Conservation (phyloP, 2,888 invertebrate genomes). For the Cinara cedri region DNA sequence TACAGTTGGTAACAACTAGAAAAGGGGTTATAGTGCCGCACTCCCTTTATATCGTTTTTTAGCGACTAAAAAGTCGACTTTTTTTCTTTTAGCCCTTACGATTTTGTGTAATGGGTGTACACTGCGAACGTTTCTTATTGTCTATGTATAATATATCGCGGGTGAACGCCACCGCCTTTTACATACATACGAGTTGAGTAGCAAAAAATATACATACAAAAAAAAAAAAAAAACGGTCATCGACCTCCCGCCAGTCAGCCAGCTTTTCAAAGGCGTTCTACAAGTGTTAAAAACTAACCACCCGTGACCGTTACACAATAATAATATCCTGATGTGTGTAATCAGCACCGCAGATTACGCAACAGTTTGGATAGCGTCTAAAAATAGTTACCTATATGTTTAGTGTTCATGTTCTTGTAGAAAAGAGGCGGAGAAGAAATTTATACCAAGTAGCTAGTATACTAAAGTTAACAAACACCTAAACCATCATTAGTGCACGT, state of each 20-base stretch:
- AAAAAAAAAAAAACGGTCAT: constrained; percentile 51
- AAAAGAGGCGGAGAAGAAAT: background rate
- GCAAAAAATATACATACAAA: too few species aligned
- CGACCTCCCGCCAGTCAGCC: constrained; percentile 46
- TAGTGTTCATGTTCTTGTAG: background rate
- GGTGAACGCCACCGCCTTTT: background rate
- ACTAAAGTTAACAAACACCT: too few species aligned
- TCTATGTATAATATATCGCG: constrained; percentile 5
- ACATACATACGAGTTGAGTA: background rate
- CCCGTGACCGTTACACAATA: constrained; percentile 50
- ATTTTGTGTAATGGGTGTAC: background rate
- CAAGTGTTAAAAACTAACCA: constrained; percentile 56
- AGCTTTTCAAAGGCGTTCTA: constrained; percentile 45
- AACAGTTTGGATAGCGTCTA: constrained; percentile 41
- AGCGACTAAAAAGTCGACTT: constrained; percentile 7
- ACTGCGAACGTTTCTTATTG: constrained; percentile 33
- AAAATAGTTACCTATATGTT: background rate
- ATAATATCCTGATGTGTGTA: background rate
- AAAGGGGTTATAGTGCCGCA: constrained; percentile 21
- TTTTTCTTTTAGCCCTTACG: constrained; percentile 17
- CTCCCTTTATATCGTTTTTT: constrained; percentile 35
- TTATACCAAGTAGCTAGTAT: too few species aligned
- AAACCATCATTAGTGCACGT: background rate
- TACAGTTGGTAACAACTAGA: constrained; percentile 40
- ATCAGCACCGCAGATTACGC: constrained; percentile 16